Conservation (phyloP, 2,113 vertebrate species). For the Marcusenius ussheri region DNA sequence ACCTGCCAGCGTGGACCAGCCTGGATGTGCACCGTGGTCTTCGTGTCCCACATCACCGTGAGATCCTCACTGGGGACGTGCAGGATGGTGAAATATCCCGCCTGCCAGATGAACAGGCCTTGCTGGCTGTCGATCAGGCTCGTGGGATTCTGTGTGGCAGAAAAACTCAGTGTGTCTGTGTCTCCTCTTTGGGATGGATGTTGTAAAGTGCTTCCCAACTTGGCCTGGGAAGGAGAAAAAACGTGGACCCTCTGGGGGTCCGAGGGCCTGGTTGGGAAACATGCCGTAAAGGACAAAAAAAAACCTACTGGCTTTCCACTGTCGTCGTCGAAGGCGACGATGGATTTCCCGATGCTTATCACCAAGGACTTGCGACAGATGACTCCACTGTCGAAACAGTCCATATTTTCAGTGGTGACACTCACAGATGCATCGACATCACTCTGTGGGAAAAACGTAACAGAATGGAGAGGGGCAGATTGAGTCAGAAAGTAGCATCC, state of each 20-base stretch:
- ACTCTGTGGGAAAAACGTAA: constrained; percentile 58
- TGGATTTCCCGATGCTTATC: constrained; percentile 70
- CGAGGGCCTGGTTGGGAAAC: not conserved
- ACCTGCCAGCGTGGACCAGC: constrained; percentile 91
- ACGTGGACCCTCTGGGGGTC: not conserved
- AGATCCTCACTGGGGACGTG: constrained; percentile 76
- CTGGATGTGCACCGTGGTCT: constrained; percentile 84
- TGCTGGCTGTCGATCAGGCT: constrained; percentile 71
- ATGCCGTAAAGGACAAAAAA: not conserved
- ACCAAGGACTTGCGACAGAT: constrained; percentile 82
- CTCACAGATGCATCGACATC: constrained; percentile 65
- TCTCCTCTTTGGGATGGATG: not conserved
- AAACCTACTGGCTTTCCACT: constrained; percentile 77
- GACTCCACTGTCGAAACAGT: constrained; percentile 78
- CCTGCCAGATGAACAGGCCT: constrained; percentile 72
- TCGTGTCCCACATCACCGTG: constrained; percentile 88
- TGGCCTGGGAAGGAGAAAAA: not conserved
- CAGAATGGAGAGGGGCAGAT: not conserved
- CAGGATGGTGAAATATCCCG: constrained; percentile 80
- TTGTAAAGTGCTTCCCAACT: not conserved
- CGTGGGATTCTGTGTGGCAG: constrained; percentile 64
- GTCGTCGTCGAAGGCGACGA: constrained; percentile 76
- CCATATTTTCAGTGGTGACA: constrained; percentile 74
- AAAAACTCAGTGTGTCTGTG: not conserved
- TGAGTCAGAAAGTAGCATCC: not conserved